Evolutionary conservation across 92 coral and sea anemone species (phyloP), one percentile per base, ranked within the genome.

Genomic region (Muricea muricata): DNA sequence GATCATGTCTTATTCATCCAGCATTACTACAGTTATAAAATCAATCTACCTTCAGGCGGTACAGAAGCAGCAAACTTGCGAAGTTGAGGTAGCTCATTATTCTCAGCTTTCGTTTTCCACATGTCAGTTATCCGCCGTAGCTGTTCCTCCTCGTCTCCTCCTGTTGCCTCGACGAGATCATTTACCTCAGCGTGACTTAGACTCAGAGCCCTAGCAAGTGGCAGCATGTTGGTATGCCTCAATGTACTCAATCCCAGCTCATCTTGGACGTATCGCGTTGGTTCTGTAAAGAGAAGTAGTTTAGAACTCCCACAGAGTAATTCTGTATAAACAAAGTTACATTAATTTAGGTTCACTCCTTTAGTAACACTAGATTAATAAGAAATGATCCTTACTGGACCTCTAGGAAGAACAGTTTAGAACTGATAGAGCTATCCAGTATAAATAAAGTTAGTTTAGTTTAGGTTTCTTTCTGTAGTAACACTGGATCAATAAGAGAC

Each of bases 91-190:
- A 75, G 80, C 30, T 75, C 65, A 23, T 37, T 47, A 32, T 75
- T 75, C 42, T 32, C 80, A 52, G 80, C 80, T 24, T 75, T 75
- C 13, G 23, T 20, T 15, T 24, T 34, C 63, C 80, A 75, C 12
- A 17, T 30, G 48, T 75, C 65, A 48, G 80, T 75, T 24, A 75
- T 75, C 24, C n/a, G 0, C 80, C 29, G 29, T 7, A 75, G 65
- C 23, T 75, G 80, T 45, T 30, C 32, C 26, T 46, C 80, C 18
- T 75, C 80, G 12, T 75, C 65, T 39, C 79, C 56, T 15, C 33
- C 31, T 25, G 42, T 28, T 28, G 29, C 23, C 28, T 47, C 80
- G 10, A 75, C 65, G 10, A 75, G 40, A 24, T 52, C 42, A 21
- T 47, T 29, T 23, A 75, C 20, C 42, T 75, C 65, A 24, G 7